Evolutionary conservation across 2,888 invertebrate genomes (phyloP).

Genomic region (Drosophila setosimentum): DNA sequence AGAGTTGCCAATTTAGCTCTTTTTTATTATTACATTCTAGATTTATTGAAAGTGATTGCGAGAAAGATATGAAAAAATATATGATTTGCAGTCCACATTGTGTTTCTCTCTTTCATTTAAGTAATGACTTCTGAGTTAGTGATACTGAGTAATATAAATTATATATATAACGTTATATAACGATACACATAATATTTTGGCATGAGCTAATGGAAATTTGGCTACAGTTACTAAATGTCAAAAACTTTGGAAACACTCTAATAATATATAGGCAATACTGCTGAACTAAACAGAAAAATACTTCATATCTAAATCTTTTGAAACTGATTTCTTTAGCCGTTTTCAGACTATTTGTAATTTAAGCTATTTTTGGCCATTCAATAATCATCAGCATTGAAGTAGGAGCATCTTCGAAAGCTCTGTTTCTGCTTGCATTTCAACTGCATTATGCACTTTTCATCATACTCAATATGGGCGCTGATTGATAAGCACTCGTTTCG

Average conservation of each 20-base stretch:
- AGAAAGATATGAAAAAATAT: not conserved
- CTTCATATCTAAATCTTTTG: not conserved
- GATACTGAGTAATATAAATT: not conserved
- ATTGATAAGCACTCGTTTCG: slow-evolving; percentile 65
- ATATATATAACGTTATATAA: not conserved
- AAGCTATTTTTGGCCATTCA: not conserved
- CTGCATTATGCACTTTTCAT: slow-evolving; percentile 65
- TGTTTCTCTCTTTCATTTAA: not conserved
- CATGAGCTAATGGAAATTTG: not conserved
- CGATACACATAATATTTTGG: not conserved
- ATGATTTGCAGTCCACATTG: not conserved
- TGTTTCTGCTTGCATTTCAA: not conserved
- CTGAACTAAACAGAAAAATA: not conserved
- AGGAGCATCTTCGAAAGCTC: not conserved
- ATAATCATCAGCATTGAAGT: not conserved
- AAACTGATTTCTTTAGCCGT: no score
- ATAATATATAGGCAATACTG: not conserved
- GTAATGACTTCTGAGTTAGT: not conserved
- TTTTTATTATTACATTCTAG: not conserved
- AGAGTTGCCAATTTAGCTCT: slow-evolving; percentile 5
- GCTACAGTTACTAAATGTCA: not conserved
- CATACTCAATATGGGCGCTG: slow-evolving; percentile 67
- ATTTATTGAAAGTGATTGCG: not conserved
- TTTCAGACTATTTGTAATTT: not conserved
- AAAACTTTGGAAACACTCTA: not conserved